Evolutionary conservation across 1,140 invertebrate species (phyloP), one percentile per base, ranked within the genome.

Genomic region (Penaeus japonicus): DNA sequence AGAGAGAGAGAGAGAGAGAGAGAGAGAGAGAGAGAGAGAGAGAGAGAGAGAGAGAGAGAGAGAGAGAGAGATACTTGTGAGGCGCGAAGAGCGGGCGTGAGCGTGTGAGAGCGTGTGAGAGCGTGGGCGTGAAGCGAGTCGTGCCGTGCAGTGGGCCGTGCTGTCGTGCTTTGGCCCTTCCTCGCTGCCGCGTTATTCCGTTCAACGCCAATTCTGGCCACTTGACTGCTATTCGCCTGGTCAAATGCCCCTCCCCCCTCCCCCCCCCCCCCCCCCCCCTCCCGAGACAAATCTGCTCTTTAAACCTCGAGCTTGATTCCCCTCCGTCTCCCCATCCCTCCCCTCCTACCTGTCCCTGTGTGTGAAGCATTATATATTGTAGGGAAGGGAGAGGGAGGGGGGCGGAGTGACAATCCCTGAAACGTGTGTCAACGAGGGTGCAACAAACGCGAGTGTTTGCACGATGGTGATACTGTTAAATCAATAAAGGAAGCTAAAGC

Each of bases 1-100:
- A 24, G 77, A 55, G 27, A 57, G 47, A 81, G 24, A 27, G n/a
- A 15, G 3, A 57, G 54, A 27, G n/a, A 27, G 27, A n/a, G 79
- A 59, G 79, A 59, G 79, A 82, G 54, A 80, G 70, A 75, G 15
- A 75, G 70, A 75, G 24, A 75, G 70, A 27, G 70, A 59, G 55
- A 59, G 70, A 75, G 70, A 75, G 70, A 75, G 70, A 75, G 70
- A 75, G 70, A n/a, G 75, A 39, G 75, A 78, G 32, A 78, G 75
- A 77, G 73, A 77, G 73, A 77, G 73, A 75, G 55, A 59, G 55
- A 78, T 39, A 12, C 17, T 35, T 78, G 75, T 39, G 30, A 78
- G 39, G 70, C 30, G 70, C 12, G 70, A 30, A 27, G 70, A 75
- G 24, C 30, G 3, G 20, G 18, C 15, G 17, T 15, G 24, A 4